phyloP scores from a whole-genome alignment of 1,140 invertebrate species.

The Oncopodura yosiiana region DNA sequence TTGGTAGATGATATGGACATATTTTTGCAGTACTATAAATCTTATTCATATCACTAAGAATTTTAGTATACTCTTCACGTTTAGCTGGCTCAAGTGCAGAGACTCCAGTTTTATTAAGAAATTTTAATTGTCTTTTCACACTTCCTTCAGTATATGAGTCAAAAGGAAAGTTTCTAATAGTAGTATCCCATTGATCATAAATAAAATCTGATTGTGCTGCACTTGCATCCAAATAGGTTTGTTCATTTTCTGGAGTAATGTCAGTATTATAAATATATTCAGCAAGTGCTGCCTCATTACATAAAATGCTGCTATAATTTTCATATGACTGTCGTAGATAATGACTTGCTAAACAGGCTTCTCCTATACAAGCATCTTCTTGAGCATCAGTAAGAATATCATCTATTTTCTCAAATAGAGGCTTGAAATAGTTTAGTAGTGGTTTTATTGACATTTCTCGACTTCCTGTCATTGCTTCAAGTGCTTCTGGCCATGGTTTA shows the following conservation, averaged over 20 bases:
- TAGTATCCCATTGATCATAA: constrained; percentile 55
- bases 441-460: constrained; percentile 39
- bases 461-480: constrained; percentile 41
- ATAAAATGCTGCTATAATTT: no score
- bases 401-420: constrained; percentile 31
- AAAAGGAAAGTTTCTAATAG: constrained; percentile 55
- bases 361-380: constrained; percentile 33
- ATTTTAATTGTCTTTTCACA: constrained; percentile 61
- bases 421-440: constrained; percentile 36
- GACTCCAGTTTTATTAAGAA: constrained; percentile 69
- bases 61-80: constrained; percentile 71
- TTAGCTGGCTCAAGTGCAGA: constrained; percentile 72
- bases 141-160: constrained; percentile 45
- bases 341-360: no score
- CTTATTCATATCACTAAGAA: constrained; percentile 77
- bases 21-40: constrained; percentile 66
- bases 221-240: constrained; percentile 50
- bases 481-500: constrained; percentile 42
- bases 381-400: constrained; percentile 19
- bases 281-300: constrained; percentile 10
- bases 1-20: constrained; percentile 52
- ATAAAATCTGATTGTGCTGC: constrained; percentile 69
- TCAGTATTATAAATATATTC: constrained; percentile 32
- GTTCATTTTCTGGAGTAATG: constrained; percentile 11
- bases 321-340: no score